phyloP scores from a whole-genome alignment of 2,797 vertebrate genomes.

The Clarias fuscus region DNA sequence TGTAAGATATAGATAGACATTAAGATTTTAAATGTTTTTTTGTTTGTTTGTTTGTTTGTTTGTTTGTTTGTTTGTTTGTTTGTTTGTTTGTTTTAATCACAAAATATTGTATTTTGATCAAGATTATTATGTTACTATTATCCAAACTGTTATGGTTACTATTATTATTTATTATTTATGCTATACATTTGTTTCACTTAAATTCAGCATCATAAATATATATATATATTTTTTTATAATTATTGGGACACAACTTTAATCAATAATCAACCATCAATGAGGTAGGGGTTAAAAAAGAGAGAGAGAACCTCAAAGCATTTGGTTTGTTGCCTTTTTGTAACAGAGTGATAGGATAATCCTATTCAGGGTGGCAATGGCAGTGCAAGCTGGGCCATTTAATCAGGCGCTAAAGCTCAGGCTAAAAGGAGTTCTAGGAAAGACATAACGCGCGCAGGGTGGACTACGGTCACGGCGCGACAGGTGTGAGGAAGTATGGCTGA shows the following conservation, averaged over 20 bases:
- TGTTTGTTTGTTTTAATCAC: too few species aligned
- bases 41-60: too few species aligned
- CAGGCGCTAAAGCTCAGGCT: neutral
- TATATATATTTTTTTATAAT: neutral
- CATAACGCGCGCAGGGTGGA: conserved; percentile 10
- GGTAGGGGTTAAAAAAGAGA: too few species aligned
- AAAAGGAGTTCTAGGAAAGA: neutral
- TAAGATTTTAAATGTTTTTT: neutral
- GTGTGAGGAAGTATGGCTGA: conserved; percentile 30
- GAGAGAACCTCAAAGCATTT: neutral
- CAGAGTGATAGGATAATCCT: conserved; percentile 10
- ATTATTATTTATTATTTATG: neutral
- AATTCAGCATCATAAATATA: neutral
- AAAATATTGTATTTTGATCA: neutral
- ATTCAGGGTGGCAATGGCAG: neutral
- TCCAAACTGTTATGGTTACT: neutral
- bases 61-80: neutral
- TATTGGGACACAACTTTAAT: neutral
- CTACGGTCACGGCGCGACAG: conserved; percentile 36
- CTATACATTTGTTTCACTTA: too few species aligned
- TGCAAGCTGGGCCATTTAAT: conserved; percentile 15
- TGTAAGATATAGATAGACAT: neutral
- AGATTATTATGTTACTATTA: too few species aligned
- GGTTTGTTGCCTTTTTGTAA: neutral
- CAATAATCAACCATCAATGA: neutral